A percentile compares a stretch with the other conserved stretches of the same genome.
These are phyloP conservation scores for Polylopha cassiicola DNA, from an alignment of 2,888 invertebrate genomes.

Conservation along the genomic window DNA sequence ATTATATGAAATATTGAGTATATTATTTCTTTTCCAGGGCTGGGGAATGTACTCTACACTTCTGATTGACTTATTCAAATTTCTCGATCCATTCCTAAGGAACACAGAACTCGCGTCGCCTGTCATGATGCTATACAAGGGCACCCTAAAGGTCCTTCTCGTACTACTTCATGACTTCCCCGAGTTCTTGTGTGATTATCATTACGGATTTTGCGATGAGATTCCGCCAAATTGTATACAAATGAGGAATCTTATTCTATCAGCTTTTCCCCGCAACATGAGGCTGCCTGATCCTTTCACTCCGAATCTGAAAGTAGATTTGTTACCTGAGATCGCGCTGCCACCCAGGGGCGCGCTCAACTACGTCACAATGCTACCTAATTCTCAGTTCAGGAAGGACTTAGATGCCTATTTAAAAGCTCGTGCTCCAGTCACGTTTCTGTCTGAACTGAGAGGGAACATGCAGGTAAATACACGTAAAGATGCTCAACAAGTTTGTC, in stretches of 20 bases:
- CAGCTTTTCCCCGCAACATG: constrained; percentile 99
- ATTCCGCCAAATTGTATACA: constrained; percentile 99
- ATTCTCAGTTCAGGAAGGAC: constrained; percentile 94
- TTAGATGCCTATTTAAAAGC: constrained; percentile 97
- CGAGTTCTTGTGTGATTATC: constrained; percentile 99
- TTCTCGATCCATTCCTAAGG: constrained; percentile 96
- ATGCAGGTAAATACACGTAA: constrained; percentile 85
- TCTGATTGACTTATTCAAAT: constrained; percentile 96
- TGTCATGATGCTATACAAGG: constrained; percentile 95
- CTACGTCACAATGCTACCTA: constrained; percentile 90
- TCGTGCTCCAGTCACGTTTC: constrained; percentile 95
- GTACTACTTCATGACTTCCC: constrained; percentile 99
- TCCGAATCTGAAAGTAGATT: constrained; percentile 95
- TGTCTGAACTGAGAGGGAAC: constrained; percentile 93
- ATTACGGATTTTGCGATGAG: constrained; percentile 99
- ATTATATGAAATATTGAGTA: no score
- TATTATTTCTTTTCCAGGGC: no score
- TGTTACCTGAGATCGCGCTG: constrained; percentile 91
- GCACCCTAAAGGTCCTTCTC: constrained; percentile 94
- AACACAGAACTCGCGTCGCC: constrained; percentile 98
- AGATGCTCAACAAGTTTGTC: no score
- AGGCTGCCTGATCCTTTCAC: constrained; percentile 99
- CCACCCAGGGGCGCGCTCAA: constrained; percentile 94
- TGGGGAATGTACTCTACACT: constrained; percentile 99
- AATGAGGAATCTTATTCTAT: constrained; percentile 98